Base-by-base conservation (phyloP, 92 coral and sea anemone species). In the Zoanthus sociatus region DNA sequence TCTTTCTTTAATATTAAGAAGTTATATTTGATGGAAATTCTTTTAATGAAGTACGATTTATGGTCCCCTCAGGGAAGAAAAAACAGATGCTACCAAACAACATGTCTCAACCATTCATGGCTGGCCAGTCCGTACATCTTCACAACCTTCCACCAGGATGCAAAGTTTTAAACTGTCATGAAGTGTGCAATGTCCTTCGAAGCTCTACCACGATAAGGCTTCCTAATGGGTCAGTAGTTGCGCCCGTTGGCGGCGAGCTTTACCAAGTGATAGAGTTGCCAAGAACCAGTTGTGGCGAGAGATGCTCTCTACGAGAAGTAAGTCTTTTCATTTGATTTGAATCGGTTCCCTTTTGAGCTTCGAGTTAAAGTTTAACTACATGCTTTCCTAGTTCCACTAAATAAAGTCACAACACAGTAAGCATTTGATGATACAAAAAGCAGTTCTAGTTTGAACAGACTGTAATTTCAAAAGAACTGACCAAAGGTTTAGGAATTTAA, bases 211-310 rank as follows among this genome's bases (percentile, higher is more conserved):
- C 98, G 26, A 91, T 89, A 88, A 86, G 96, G 32, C 90, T 95
- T 76, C 96, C 98, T 26, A 91, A 95, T 33, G 98, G 98, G 0
- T 93, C 98, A 6, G 63, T 95, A 15, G 90, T 95, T 46, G 92
- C 98, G 1, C 98, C 98, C 4, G 66, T 95, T 73, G 98, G 98
- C 3, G 96, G 98, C 3, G 98, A 95, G 48, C 91, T 95, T 6
- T 95, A 95, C 84, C 98, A 95, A 91, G 98, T 95, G 4, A 89
- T 95, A 47, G 98, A 95, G 77, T 87, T 95, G 42, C 98, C 98
- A 0, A 11, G 55, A 7, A 73, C 96, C 26, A 92, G 89, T 46
- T 95, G 98, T 50, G 94, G 89, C 73, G 96, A 95, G n/a, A 93
- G 90, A 9, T 95, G 98, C 15, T 83, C 95, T 11, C 32, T 82